Base-by-base conservation (phyloP, 1,140 invertebrate genomes). In the Cydia splendana region DNA sequence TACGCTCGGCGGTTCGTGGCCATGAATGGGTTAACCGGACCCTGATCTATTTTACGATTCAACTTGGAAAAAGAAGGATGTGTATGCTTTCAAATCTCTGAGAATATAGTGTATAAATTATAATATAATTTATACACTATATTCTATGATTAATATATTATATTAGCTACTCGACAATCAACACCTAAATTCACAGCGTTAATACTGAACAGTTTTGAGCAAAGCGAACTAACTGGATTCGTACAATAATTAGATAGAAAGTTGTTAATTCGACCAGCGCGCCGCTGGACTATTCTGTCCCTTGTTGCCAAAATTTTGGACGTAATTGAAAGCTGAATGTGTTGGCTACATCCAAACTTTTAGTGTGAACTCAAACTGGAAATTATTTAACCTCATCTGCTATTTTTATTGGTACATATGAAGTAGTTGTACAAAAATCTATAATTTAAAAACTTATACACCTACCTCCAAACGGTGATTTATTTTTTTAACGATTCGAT, bases 211-310 rank as follows among this genome's bases (percentile, higher is more conserved):
- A 62, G n/a, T 62, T 62, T 34, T 71, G 34, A 71, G 67, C 67
- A 71, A 71, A 71, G 34, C 67, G 67, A 71, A 71, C 67, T 67
- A 67, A 71, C 67, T 18, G 67, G 30, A 24, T 71, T 48, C 38
- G 51, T 48, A 53, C 67, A 20, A 75, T 69, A 79, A 79, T 79
- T 79, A 79, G 74, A 77, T 65, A 73, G 53, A 77, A 79, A 79
- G 78, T 79, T 79, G 76, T 24, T 75, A 79, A 77, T 79, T 79
- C 42, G 78, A 65, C 62, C 65, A 75, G 67, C 67, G 30, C 30
- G 34, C 67, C 38, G 34, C 67, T 20, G 34, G 67, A 71, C 67
- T 71, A 71, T 42, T 71, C 67, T 71, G 67, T 71, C 67, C 78
- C 38, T 69, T 79, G 67, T 74, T 67, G 20, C 65, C 20, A 77